These are phyloP conservation scores for Chiloscyllium plagiosum DNA, from an alignment of 2,113 vertebrate genomes.

Conservation along the genomic window DNA sequence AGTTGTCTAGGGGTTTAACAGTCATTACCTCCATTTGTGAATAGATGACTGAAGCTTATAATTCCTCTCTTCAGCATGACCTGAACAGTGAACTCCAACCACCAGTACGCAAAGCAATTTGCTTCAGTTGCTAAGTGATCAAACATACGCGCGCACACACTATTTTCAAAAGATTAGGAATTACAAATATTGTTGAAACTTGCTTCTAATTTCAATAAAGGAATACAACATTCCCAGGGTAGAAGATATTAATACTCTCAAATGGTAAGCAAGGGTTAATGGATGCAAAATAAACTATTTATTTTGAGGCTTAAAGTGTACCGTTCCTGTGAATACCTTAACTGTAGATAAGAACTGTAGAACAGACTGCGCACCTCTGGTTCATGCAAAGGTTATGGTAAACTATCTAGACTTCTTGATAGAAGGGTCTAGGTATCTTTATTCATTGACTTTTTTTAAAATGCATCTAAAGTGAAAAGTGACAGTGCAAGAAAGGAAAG, in stretches of 20 bases:
- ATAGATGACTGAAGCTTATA: background rate
- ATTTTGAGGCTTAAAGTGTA: background rate
- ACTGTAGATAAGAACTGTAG: too few species aligned
- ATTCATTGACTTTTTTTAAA: background rate
- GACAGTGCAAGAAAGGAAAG: background rate
- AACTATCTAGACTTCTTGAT: background rate
- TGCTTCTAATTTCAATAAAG: background rate
- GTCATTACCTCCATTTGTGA: constrained; percentile 13
- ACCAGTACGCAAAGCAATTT: background rate
- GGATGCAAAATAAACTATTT: background rate
- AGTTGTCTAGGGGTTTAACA: background rate
- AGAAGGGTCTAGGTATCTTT: background rate
- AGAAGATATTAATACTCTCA: background rate
- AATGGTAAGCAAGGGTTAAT: background rate
- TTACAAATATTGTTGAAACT: background rate
- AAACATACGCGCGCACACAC: background rate
- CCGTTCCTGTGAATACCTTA: background rate
- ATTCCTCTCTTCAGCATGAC: background rate
- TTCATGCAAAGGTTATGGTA: background rate
- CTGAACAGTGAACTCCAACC: background rate
- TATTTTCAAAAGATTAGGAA: background rate
- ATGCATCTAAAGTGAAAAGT: background rate
- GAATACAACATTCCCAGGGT: constrained; percentile 1
- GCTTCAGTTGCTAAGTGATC: background rate
- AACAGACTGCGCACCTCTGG: background rate